Conservation (phyloP, 2,113 vertebrate genomes). For the Felis chaus region DNA sequence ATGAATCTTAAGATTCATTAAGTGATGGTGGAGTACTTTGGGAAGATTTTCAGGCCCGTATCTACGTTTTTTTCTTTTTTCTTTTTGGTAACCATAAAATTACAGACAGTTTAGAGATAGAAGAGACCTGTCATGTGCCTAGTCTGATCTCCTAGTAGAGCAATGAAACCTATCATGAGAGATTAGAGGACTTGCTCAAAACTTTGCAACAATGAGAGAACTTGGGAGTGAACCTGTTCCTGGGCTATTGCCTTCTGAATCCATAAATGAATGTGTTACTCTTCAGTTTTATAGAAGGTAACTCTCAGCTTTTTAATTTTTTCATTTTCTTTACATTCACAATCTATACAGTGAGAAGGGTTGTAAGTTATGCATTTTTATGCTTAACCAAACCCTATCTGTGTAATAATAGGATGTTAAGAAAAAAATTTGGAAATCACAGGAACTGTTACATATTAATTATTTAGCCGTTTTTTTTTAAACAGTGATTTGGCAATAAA, state of each 20-base stretch:
- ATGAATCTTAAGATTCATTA: not conserved
- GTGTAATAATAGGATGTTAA: not conserved
- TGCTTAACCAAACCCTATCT: not conserved
- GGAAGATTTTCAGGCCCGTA: not conserved
- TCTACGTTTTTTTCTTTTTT: not conserved
- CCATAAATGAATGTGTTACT: not conserved
- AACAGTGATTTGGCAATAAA: conserved; percentile 9
- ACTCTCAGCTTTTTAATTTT: not conserved
- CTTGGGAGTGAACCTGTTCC: not conserved
- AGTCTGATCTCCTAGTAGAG: not conserved
- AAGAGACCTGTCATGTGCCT: not conserved
- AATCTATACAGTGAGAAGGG: not conserved
- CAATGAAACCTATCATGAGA: not conserved
- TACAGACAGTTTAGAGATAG: not conserved
- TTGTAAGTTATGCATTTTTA: conserved; percentile 12
- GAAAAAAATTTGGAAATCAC: not conserved
- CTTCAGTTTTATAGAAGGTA: not conserved
- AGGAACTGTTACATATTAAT: not conserved
- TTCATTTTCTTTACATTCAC: not conserved
- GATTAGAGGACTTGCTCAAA: conserved; percentile 8
- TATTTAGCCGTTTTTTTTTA: conserved; percentile 27
- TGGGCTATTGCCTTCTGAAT: not conserved
- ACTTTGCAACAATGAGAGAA: not conserved
- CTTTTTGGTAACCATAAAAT: not conserved
- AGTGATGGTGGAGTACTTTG: not conserved